Conservation (phyloP, 2,888 invertebrate genomes). For the Chrysotoxum bicinctum region DNA sequence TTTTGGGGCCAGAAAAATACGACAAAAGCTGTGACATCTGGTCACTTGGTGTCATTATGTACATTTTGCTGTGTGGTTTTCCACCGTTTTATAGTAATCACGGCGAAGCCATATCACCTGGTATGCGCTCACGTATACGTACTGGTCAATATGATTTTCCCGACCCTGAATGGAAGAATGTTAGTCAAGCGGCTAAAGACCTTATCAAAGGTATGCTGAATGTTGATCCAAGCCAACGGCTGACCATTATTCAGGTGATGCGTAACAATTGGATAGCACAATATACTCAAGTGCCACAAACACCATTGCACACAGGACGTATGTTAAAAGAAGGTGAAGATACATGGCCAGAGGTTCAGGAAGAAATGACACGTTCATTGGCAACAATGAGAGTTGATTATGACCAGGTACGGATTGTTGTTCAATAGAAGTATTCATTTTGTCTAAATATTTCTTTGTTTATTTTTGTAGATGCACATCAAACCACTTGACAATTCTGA, state of each 20-base stretch:
- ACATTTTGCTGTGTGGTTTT: constrained; percentile 98
- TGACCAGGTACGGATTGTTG: constrained; percentile 86
- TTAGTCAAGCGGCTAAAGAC: constrained; percentile 96
- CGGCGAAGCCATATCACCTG: constrained; percentile 98
- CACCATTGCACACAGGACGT: constrained; percentile 94
- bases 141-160: constrained; percentile 99
- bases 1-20: constrained; percentile 97
- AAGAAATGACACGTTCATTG: constrained; percentile 98
- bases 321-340: constrained; percentile 95
- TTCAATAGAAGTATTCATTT: background rate
- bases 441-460: background rate
- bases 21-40: constrained; percentile 99
- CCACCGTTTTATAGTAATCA: constrained; percentile 99
- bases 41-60: constrained; percentile 99
- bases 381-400: constrained; percentile 99
- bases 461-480: constrained; percentile 88
- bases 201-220: constrained; percentile 96
- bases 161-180: constrained; percentile 96
- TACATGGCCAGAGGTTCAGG: constrained; percentile 98
- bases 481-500: constrained; percentile 96
- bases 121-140: constrained; percentile 95
- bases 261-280: constrained; percentile 91
- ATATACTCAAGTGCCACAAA: constrained; percentile 95
- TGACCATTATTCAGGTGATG: constrained; percentile 95
- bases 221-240: constrained; percentile 94